Conservation (phyloP, 2,113 vertebrate species). For the Cyphomyrus discorhynchus region DNA sequence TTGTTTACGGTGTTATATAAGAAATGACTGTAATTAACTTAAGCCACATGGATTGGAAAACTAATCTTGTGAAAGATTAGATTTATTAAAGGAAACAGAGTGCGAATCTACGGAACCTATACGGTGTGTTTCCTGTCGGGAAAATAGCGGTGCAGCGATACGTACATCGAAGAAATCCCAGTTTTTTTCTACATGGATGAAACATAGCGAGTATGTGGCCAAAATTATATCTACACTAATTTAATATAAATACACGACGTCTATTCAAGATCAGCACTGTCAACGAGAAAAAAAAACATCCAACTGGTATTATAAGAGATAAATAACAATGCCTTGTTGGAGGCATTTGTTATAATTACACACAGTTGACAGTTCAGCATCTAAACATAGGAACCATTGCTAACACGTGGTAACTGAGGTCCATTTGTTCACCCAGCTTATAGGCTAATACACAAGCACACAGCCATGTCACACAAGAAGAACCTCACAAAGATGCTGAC, state of each 20-base stretch:
- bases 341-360: background rate
- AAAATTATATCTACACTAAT: background rate
- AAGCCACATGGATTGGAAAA: background rate
- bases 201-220: background rate
- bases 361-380: background rate
- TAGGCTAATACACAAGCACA: background rate
- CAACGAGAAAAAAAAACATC: background rate
- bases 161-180: background rate
- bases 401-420: background rate
- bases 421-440: background rate
- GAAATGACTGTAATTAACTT: background rate
- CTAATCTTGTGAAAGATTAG: background rate
- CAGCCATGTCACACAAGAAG: background rate
- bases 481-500: slow-evolving; percentile 2
- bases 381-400: background rate
- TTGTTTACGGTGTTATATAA: background rate
- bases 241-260: background rate
- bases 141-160: background rate
- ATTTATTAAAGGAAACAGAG: background rate
- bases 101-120: background rate
- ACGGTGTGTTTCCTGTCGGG: background rate
- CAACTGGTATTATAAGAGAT: background rate
- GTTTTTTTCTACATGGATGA: background rate
- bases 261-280: background rate
- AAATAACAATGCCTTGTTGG: background rate